Evolutionary conservation across 2,797 vertebrate species (phyloP).

Genomic region (Sarcophilus harrisii): DNA sequence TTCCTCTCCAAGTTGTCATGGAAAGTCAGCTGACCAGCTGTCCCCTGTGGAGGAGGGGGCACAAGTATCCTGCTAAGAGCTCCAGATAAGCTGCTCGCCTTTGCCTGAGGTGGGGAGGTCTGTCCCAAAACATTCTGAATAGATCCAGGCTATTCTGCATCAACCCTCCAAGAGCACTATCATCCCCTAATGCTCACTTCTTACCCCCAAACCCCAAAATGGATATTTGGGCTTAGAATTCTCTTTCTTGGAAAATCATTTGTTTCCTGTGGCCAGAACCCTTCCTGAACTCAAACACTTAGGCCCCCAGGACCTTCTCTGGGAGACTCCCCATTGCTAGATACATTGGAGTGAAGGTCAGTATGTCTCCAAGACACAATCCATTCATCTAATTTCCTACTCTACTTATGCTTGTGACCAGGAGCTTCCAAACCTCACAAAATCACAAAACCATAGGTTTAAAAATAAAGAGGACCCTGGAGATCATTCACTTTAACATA

Average conservation of each 20-base stretch:
- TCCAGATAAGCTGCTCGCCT: not conserved
- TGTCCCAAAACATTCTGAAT: not conserved
- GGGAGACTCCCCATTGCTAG: not conserved
- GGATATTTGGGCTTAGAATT: not conserved
- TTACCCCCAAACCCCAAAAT: not conserved
- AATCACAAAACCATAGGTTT: not conserved
- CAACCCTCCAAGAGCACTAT: not conserved
- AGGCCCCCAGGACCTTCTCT: not conserved
- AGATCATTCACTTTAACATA: not conserved
- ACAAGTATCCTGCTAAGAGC: not conserved
- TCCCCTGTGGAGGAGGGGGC: not conserved
- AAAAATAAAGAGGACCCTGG: not conserved
- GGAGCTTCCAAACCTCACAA: not conserved
- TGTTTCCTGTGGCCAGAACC: not conserved
- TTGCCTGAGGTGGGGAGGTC: not conserved
- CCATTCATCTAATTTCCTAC: not conserved
- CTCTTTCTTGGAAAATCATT: not conserved
- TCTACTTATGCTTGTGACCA: not conserved
- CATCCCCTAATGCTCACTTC: not conserved
- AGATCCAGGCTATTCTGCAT: not conserved
- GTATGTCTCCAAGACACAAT: not conserved
- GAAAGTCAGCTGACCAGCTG: slow-evolving; percentile 4
- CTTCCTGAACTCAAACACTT: not conserved
- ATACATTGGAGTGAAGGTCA: not conserved
- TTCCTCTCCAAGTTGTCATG: slow-evolving; percentile 59